A percentile compares a stretch with the other conserved stretches of the same genome.
These are phyloP conservation scores for Seriola rivoliana DNA, from an alignment of 2,113 vertebrate genomes.

Conservation along the genomic window DNA sequence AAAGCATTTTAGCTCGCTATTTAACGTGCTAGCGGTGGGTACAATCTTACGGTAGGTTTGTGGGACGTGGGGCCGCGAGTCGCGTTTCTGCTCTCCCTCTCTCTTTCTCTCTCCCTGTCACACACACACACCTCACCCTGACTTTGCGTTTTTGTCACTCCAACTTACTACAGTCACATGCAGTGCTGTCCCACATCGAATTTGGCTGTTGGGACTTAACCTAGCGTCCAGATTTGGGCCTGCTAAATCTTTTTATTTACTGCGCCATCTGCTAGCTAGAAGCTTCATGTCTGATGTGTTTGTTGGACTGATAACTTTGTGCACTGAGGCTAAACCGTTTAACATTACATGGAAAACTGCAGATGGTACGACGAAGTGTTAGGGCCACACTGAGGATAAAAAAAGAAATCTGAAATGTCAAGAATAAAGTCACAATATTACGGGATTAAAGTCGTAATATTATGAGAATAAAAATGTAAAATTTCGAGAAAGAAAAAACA, in stretches of 20 bases:
- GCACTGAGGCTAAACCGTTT: neutral
- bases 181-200: neutral
- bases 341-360: neutral
- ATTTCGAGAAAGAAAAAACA: too few species aligned
- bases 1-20: constrained; percentile 53
- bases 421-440: too few species aligned
- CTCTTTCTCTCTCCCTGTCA: too few species aligned
- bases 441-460: too few species aligned
- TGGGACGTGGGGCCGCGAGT: accelerated
- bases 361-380: neutral
- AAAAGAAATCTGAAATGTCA: too few species aligned
- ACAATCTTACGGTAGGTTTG: too few species aligned
- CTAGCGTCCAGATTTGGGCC: constrained; percentile 18
- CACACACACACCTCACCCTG: neutral
- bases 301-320: neutral
- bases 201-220: neutral
- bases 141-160: neutral
- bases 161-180: neutral
- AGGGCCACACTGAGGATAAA: too few species aligned
- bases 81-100: neutral
- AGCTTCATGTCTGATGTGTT: neutral
- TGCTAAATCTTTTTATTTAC: constrained; percentile 40
- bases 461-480: too few species aligned
- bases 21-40: neutral
- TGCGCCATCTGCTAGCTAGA: constrained; percentile 63